A percentile compares a stretch with the other conserved stretches of the same genome.
Conservation (phyloP, 2,113 vertebrate species). For the Ascaphus truei region DNA sequence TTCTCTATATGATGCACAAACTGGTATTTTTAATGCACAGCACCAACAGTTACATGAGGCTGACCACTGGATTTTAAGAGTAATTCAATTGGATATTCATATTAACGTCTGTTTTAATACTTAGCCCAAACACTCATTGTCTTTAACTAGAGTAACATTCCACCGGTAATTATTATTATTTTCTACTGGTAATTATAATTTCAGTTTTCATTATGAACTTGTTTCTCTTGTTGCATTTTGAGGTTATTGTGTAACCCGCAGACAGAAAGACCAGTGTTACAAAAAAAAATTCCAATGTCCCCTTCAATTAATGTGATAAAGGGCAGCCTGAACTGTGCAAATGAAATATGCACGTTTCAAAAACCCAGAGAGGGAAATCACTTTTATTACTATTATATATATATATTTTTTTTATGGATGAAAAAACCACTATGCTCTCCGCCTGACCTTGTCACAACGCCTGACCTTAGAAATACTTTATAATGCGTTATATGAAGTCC, state of each 20-base stretch:
- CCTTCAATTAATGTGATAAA: constrained; percentile 20
- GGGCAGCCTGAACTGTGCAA: constrained; percentile 1
- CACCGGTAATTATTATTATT: too few relatives aligned
- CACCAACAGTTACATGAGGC: too few relatives aligned
- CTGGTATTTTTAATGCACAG: too few relatives aligned
- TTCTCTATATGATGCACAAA: too few relatives aligned
- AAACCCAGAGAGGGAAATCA: not conserved
- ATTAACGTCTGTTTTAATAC: too few relatives aligned
- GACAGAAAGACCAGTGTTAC: constrained; percentile 1
- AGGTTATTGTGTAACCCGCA: not conserved
- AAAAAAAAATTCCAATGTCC: constrained; percentile 23
- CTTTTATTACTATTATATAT: not conserved
- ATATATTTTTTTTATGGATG: constrained; percentile 1
- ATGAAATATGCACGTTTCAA: constrained; percentile 2
- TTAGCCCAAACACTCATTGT: too few relatives aligned
- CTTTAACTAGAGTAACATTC: too few relatives aligned
- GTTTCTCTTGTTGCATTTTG: not conserved
- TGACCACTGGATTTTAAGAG: too few relatives aligned
- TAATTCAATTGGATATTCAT: too few relatives aligned
- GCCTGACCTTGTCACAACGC: constrained; percentile 14
- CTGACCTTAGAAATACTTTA: constrained; percentile 18
- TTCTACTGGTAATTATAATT: too few relatives aligned
- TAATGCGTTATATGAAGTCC: constrained; percentile 3
- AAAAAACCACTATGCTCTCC: not conserved
- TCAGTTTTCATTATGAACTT: not conserved